Evolutionary conservation across 1,140 invertebrate genomes (phyloP), one percentile per base, ranked within the genome.

Genomic region (Drosophila murphyi): DNA sequence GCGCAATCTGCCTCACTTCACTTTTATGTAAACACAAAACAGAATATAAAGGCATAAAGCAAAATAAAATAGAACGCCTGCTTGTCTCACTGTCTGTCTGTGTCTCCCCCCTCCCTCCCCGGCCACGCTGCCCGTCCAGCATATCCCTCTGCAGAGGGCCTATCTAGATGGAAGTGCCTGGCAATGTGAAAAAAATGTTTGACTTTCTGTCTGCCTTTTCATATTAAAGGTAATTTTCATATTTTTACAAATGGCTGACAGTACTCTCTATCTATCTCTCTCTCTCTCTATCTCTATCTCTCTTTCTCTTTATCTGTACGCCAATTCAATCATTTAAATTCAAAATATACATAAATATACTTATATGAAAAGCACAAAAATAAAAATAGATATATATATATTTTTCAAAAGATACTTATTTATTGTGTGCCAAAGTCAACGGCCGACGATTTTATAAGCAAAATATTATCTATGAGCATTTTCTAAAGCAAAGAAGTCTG

Each of bases 1-100:
- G 83, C 83, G 85, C 80, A 88, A 88, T 89, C 85, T 88, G 83
- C 73, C 83, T 85, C 85, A 82, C 85, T 88, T 87, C 83, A 87
- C 85, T 88, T 89, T 87, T 88, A 80, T 87, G 85, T 88, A 87
- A 87, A 89, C 83, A 88, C 83, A 87, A 89, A 88, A 89, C 85
- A 87, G 85, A 89, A 89, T 86, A 86, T 86, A 86, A 86, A 86
- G 82, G 82, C 82, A 86, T 76, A 59, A 74, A 67, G 64, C 59
- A 86, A 85, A 86, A 86, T 88, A 89, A 87, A 88, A 80, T 87
- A 89, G 83, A 88, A 68, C 52, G 80, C 64, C 50, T 78, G 37
- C 43, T 67, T 79, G 50, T 62, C 56, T 20, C 32, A 65, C 57
- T 48, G 45, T 73, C 60, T 69, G 32, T 62, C 69, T 4, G 37